A percentile compares a stretch with the other conserved stretches of the same genome.
Evolutionary conservation across 1,140 invertebrate genomes (phyloP).

Genomic region (Ostrea denselamellosa): DNA sequence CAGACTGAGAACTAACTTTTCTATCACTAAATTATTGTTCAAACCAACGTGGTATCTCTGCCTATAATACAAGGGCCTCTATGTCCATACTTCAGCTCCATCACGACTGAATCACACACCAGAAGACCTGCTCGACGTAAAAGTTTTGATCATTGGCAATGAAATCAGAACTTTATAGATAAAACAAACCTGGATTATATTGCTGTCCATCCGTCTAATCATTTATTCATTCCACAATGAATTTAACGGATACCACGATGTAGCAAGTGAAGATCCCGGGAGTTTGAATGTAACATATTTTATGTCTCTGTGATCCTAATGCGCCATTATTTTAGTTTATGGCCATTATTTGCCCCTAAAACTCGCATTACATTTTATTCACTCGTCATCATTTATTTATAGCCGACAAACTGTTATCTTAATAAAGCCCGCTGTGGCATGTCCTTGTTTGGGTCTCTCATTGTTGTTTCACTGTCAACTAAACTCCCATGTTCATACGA

Average conservation of each 20-base stretch:
- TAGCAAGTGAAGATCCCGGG: constrained; percentile 17
- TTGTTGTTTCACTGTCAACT: constrained; percentile 15
- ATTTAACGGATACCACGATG: background rate
- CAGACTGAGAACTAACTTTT: background rate
- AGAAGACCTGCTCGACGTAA: background rate
- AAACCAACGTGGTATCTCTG: background rate
- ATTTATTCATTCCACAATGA: background rate
- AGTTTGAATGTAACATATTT: constrained; percentile 30
- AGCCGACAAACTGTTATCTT: constrained; percentile 39
- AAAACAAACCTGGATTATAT: background rate
- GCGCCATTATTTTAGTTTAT: constrained; percentile 39
- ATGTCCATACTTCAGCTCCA: background rate
- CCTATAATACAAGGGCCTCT: background rate
- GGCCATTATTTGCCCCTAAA: constrained; percentile 39
- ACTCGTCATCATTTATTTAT: constrained; percentile 36
- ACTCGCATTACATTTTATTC: constrained; percentile 36
- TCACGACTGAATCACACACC: background rate
- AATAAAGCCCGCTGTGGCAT: background rate
- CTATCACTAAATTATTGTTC: background rate
- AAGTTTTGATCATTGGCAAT: background rate
- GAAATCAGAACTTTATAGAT: background rate
- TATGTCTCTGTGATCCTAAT: constrained; percentile 19
- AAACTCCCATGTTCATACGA: background rate
- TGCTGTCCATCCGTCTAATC: background rate
- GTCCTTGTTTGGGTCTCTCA: background rate